Conservation (phyloP, 2,888 invertebrate genomes). For the Thalpophila matura region DNA sequence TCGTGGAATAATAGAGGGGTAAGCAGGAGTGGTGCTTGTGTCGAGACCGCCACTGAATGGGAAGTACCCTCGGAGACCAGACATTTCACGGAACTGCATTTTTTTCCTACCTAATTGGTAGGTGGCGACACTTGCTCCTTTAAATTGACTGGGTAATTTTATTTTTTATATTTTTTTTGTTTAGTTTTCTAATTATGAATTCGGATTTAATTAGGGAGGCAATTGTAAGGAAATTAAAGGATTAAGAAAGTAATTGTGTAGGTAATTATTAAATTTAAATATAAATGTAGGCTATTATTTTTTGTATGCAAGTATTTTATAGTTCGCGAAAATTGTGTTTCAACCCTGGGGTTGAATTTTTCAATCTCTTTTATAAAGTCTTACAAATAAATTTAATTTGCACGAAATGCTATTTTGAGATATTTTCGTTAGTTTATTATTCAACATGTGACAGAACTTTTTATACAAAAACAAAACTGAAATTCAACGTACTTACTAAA, state of each 20-base stretch:
- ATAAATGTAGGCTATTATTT: not conserved
- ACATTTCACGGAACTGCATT: constrained; percentile 59
- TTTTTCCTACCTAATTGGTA: constrained; percentile 62
- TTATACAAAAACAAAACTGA: no score
- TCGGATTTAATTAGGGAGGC: constrained; percentile 10
- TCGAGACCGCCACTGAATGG: constrained; percentile 60
- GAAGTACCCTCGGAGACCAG: constrained; percentile 56
- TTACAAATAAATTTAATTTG: no score
- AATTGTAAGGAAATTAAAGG: not conserved
- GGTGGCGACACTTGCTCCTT: constrained; percentile 50
- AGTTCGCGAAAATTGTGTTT: not conserved
- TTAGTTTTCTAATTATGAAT: constrained; percentile 17
- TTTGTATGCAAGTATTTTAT: not conserved
- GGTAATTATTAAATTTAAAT: constrained; percentile 8
- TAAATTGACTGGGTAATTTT: constrained; percentile 50
- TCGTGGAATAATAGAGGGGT: constrained; percentile 62
- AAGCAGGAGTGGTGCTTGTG: constrained; percentile 56
- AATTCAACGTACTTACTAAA: no score
- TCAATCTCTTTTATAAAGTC: no score
- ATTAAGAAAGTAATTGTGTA: not conserved
- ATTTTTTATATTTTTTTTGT: constrained; percentile 10
- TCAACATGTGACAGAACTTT: no score
- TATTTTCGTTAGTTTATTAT: no score
- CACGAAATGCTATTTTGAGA: no score
- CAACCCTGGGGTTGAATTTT: no score